Percentiles rank a stretch among this genome's conserved stretches.
phyloP scores from a whole-genome alignment of 2,888 invertebrate genomes.

The Prosapia bicincta region DNA sequence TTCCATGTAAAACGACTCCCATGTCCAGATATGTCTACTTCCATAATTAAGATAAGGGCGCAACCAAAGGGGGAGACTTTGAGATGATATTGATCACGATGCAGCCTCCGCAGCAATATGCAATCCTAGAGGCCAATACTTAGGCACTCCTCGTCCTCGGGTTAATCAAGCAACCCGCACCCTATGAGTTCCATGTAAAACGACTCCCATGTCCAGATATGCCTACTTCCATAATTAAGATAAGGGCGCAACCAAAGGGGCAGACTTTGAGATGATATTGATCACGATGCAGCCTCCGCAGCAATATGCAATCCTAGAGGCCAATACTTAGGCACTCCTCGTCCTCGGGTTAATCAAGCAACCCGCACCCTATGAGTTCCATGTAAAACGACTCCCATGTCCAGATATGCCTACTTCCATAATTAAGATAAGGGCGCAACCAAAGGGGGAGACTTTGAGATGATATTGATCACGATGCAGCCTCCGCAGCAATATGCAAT shows the following conservation, averaged over 20 bases:
- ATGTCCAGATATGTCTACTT: not conserved
- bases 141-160: not conserved
- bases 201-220: not conserved
- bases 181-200: no score
- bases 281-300: not conserved
- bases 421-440: not conserved
- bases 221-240: not conserved
- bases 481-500: not conserved
- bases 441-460: not conserved
- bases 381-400: no score
- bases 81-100: not conserved
- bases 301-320: not conserved
- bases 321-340: not conserved
- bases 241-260: not conserved
- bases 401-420: not conserved
- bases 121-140: not conserved
- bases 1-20: no score
- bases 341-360: not conserved
- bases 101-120: not conserved
- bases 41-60: not conserved
- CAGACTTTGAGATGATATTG: not conserved
- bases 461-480: not conserved
- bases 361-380: no score
- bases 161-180: no score
- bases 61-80: not conserved